Percentiles rank a stretch among this genome's conserved stretches.
These are phyloP conservation scores for Tetramorium parvispinum DNA, from an alignment of 1,140 invertebrate genomes.

Conservation along the genomic window DNA sequence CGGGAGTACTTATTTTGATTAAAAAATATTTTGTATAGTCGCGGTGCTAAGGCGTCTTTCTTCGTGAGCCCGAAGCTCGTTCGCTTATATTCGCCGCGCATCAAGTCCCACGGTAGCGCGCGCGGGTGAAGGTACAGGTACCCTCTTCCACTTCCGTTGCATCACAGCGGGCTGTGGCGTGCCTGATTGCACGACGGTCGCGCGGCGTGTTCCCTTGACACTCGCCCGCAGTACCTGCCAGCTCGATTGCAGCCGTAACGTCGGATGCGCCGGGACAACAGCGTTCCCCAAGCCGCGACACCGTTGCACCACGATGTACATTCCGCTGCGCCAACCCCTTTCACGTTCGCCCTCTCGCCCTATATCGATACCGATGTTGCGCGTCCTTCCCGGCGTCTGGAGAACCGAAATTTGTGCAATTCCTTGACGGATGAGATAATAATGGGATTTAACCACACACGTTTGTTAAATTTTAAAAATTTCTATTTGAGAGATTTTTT, in stretches of 20 bases:
- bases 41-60: neutral
- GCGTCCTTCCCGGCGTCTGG: neutral
- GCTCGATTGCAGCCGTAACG: constrained; percentile 43
- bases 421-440: neutral
- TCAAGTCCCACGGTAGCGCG: constrained; percentile 57
- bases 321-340: constrained; percentile 16
- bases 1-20: constrained; percentile 18
- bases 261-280: constrained; percentile 52
- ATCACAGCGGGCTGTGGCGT: constrained; percentile 10
- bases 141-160: constrained; percentile 44
- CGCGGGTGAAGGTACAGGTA: constrained; percentile 52
- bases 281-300: constrained; percentile 22
- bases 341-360: constrained; percentile 21
- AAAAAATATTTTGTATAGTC: constrained; percentile 8
- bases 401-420: neutral
- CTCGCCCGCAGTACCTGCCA: constrained; percentile 33
- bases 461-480: neutral
- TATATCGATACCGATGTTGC: neutral
- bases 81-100: constrained; percentile 25
- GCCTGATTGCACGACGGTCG: constrained; percentile 65
- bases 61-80: constrained; percentile 22
- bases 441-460: constrained; percentile 23
- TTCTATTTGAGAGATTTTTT: neutral
- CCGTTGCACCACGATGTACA: constrained; percentile 26
- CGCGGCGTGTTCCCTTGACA: constrained; percentile 63